Conservation (phyloP, 2,888 invertebrate species). For the Athalia rosae region DNA sequence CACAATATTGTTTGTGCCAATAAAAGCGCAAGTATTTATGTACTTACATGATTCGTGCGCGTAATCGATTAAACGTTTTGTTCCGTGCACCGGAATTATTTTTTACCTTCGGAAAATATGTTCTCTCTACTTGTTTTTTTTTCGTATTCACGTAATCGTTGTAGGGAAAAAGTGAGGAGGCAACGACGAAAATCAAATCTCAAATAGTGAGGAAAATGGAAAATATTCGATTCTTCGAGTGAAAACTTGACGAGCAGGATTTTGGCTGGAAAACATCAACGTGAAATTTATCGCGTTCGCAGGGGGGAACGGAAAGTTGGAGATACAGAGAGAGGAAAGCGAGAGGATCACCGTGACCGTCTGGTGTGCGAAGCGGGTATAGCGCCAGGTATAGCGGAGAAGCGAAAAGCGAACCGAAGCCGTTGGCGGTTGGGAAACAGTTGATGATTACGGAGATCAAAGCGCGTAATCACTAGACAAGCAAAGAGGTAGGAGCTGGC, state of each 20-base stretch:
- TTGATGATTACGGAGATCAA: slow-evolving; percentile 70
- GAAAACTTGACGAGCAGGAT: no score
- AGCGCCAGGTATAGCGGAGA: background rate
- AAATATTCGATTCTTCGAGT: no score
- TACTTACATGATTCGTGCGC: background rate
- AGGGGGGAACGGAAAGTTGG: background rate
- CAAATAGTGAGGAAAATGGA: no score
- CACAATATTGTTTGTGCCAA: background rate
- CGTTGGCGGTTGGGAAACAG: slow-evolving; percentile 48
- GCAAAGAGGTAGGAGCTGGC: slow-evolving; percentile 36
- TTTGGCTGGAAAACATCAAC: background rate
- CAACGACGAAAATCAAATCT: no score
- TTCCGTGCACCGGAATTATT: background rate
- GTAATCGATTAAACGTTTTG: slow-evolving; percentile 16
- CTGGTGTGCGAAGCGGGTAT: slow-evolving; percentile 37
- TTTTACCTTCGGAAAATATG: no score
- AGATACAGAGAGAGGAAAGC: background rate
- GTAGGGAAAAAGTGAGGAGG: no score
- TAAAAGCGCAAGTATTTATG: background rate
- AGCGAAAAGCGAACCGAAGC: slow-evolving; percentile 42
- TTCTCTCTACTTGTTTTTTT: no score
- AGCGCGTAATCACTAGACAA: slow-evolving; percentile 66
- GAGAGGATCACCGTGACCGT: slow-evolving; percentile 17
- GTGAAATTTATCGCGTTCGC: background rate
- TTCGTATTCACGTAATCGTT: no score